Conservation (phyloP, 1,140 invertebrate genomes). For the Caerostris extrusa region DNA sequence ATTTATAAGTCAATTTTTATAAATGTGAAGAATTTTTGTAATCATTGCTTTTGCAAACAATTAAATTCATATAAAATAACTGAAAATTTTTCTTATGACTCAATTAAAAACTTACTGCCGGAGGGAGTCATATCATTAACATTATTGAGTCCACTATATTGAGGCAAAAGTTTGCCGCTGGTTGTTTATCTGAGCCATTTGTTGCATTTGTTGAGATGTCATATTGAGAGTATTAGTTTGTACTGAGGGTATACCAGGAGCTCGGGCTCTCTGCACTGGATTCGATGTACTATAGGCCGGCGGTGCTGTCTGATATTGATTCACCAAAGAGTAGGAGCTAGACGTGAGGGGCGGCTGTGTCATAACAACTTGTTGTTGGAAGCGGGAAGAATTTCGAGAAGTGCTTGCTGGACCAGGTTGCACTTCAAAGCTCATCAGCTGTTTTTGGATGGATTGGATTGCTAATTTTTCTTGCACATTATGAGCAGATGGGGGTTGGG, state of each 20-base stretch:
- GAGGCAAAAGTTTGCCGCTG: constrained; percentile 45
- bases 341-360: constrained; percentile 7
- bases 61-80: too few species aligned
- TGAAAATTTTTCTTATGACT: too few species aligned
- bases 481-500: constrained; percentile 69
- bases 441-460: constrained; percentile 94
- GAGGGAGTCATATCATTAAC: constrained; percentile 73
- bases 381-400: constrained; percentile 54
- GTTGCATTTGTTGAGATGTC: constrained; percentile 72
- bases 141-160: constrained; percentile 19
- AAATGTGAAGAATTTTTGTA: too few species aligned
- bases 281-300: constrained; percentile 49
- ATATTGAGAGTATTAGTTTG: constrained; percentile 68
- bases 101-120: constrained; percentile 40
- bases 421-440: constrained; percentile 91
- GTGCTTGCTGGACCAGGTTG: constrained; percentile 80
- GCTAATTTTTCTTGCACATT: constrained; percentile 89
- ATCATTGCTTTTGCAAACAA: too few species aligned
- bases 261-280: constrained; percentile 65
- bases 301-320: constrained; percentile 67
- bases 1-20: too few species aligned
- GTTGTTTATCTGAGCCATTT: constrained; percentile 79
- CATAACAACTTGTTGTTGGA: constrained; percentile 78
- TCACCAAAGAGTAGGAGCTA: constrained; percentile 34
- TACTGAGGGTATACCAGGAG: constrained; percentile 79